Conservation (phyloP, 2,797 vertebrate species). For the Kryptolebias ocellatus region DNA sequence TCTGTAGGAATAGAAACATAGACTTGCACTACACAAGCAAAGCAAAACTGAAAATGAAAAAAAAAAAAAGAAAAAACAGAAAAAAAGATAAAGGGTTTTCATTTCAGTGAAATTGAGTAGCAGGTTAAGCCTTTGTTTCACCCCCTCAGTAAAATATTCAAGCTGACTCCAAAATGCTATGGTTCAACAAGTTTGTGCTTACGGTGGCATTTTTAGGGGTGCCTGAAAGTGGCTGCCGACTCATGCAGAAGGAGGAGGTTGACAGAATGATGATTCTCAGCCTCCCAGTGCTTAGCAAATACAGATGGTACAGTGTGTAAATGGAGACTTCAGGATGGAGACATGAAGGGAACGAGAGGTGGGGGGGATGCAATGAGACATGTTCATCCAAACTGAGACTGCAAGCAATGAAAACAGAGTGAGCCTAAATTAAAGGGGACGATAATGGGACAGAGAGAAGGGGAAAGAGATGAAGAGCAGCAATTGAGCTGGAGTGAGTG, state of each 20-base stretch:
- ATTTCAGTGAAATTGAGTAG: constrained; percentile 18
- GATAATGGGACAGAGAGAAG: constrained; percentile 59
- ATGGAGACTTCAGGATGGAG: constrained; percentile 64
- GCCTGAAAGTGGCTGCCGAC: constrained; percentile 64
- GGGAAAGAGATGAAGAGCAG: constrained; percentile 47
- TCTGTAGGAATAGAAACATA: neutral
- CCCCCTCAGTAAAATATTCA: constrained; percentile 45
- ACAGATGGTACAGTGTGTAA: constrained; percentile 72
- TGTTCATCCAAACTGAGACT: constrained; percentile 61
- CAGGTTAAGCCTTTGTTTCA: constrained; percentile 54
- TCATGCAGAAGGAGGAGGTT: constrained; percentile 71
- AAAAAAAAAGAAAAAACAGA: constrained; percentile 1
- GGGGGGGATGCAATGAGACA: constrained; percentile 58
- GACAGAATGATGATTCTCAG: constrained; percentile 73
- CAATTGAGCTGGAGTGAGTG: constrained; percentile 52
- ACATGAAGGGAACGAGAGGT: constrained; percentile 21
- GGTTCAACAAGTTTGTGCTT: constrained; percentile 72
- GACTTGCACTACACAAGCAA: neutral
- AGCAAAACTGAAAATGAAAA: neutral
- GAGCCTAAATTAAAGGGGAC: constrained; percentile 64
- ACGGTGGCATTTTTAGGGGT: constrained; percentile 59
- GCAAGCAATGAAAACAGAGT: constrained; percentile 49
- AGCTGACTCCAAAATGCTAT: constrained; percentile 57
- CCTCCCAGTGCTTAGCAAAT: constrained; percentile 67
- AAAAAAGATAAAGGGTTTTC: neutral